phyloP scores from a whole-genome alignment of 2,113 vertebrate genomes.

The Cyphomyrus discorhynchus region DNA sequence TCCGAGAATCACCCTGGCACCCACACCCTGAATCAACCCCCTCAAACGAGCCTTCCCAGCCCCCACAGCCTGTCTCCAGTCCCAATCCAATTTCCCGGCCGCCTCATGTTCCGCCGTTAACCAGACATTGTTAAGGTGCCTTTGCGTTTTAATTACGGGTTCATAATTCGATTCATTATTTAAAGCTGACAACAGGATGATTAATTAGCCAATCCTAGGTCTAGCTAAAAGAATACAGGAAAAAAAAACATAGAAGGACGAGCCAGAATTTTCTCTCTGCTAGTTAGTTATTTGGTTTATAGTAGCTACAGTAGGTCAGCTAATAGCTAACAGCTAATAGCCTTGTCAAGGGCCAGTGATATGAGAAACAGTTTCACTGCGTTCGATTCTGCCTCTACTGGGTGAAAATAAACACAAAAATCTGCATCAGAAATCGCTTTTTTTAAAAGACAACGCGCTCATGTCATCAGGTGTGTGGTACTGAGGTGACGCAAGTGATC shows the following conservation, averaged over 20 bases:
- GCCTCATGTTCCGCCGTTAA: too few species aligned
- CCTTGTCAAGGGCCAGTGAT: not conserved
- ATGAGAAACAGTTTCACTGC: not conserved
- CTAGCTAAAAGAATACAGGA: not conserved
- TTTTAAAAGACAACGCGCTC: not conserved
- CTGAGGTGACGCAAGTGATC: not conserved
- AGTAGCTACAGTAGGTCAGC: not conserved
- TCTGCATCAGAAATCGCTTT: not conserved
- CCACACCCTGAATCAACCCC: not conserved
- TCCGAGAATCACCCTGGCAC: not conserved
- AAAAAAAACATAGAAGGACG: not conserved
- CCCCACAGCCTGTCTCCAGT: not conserved
- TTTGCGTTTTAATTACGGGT: not conserved
- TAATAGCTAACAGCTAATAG: too few species aligned
- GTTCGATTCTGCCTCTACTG: not conserved
- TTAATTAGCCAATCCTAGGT: not conserved
- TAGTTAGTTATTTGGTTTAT: not conserved
- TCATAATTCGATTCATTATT: constrained; percentile 14
- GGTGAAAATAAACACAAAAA: not conserved
- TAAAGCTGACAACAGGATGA: not conserved
- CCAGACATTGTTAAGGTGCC: not conserved
- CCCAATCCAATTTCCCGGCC: too few species aligned
- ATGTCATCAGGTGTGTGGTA: not conserved
- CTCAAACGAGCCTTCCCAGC: not conserved
- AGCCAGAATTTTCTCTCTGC: not conserved